phyloP scores from a whole-genome alignment of 2,888 invertebrate genomes.

The Pteria penguin region DNA sequence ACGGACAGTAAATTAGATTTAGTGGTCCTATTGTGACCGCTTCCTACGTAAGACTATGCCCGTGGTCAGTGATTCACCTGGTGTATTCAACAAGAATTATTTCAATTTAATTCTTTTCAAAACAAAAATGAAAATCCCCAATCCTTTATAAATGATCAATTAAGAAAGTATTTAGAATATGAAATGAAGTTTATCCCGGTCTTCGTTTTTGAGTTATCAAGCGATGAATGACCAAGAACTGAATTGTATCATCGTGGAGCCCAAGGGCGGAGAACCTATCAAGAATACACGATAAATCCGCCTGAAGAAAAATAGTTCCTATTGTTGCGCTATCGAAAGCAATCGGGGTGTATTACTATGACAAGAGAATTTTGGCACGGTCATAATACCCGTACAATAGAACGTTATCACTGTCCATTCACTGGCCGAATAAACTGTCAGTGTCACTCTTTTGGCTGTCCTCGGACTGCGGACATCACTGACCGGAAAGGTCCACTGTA shows the following conservation, averaged over 20 bases:
- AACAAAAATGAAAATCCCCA: not conserved
- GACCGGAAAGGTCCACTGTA: not conserved
- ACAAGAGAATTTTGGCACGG: slow-evolving; percentile 42
- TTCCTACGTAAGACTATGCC: not conserved
- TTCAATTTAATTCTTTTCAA: not conserved
- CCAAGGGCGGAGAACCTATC: slow-evolving; percentile 39
- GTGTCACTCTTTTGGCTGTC: slow-evolving; percentile 36
- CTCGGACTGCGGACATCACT: not conserved
- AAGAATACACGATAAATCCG: slow-evolving; percentile 29
- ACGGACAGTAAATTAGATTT: no score
- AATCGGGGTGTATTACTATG: slow-evolving; percentile 38
- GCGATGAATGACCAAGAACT: slow-evolving; percentile 38
- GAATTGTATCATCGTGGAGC: slow-evolving; percentile 36
- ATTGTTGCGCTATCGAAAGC: slow-evolving; percentile 38
- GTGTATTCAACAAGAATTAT: not conserved
- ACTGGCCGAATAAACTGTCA: slow-evolving; percentile 34
- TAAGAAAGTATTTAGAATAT: slow-evolving; percentile 27
- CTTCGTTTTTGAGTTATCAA: slow-evolving; percentile 8
- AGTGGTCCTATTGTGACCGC: no score
- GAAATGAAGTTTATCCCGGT: slow-evolving; percentile 10
- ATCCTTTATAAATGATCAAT: slow-evolving; percentile 5
- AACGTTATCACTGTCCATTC: slow-evolving; percentile 36
- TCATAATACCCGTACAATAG: slow-evolving; percentile 38
- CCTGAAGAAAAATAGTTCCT: slow-evolving; percentile 44
- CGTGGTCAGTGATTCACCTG: not conserved